These are phyloP conservation scores for Apamea monoglypha DNA, from an alignment of 2,888 invertebrate species.

Conservation along the genomic window DNA sequence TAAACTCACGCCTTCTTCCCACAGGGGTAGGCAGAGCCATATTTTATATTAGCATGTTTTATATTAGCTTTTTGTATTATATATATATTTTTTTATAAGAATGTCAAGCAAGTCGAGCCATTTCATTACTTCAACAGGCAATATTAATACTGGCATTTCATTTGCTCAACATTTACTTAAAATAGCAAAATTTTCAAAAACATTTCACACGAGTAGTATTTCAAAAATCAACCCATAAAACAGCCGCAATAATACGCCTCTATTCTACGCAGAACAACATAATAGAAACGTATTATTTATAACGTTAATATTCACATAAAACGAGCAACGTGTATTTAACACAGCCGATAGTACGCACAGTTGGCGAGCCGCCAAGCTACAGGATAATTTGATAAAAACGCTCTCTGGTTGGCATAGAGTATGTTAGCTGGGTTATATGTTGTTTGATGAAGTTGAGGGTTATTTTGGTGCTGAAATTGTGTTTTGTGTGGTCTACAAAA, in stretches of 20 bases:
- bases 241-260: slow-evolving; percentile 13
- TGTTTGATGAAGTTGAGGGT: slow-evolving; percentile 27
- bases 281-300: slow-evolving; percentile 63
- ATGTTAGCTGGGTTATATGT: slow-evolving; percentile 71
- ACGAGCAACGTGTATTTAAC: slow-evolving; percentile 53
- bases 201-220: background rate
- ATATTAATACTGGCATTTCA: background rate
- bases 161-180: background rate
- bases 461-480: slow-evolving; percentile 32
- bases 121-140: background rate
- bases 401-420: slow-evolving; percentile 66
- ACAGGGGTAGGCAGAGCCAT: too few species aligned
- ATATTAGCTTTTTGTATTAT: too few species aligned
- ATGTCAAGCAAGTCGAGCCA: background rate
- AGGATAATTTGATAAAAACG: slow-evolving; percentile 87
- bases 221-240: slow-evolving; percentile 20
- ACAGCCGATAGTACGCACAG: slow-evolving; percentile 62
- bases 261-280: slow-evolving; percentile 42
- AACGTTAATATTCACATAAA: slow-evolving; percentile 66
- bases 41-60: too few species aligned
- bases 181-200: background rate
- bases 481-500: slow-evolving; percentile 29
- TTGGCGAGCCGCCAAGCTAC: slow-evolving; percentile 77
- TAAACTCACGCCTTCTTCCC: too few species aligned
- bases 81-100: too few species aligned